Conservation (phyloP, 2,888 invertebrate species). For the Erebia epiphron region DNA sequence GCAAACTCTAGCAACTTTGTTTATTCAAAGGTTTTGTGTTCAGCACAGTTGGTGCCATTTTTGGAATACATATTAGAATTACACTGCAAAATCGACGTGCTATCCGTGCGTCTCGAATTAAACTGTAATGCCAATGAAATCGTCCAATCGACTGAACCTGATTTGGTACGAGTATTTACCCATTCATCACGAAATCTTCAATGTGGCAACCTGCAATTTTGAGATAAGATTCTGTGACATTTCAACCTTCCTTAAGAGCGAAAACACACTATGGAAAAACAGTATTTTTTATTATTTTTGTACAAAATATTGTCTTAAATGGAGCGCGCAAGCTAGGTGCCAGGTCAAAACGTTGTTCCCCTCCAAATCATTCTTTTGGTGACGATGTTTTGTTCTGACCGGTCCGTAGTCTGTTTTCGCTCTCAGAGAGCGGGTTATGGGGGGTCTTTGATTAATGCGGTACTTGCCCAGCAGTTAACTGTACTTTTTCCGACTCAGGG, state of each 20-base stretch:
- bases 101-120: not conserved
- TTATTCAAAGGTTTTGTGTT: not conserved
- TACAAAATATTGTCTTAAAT: no score
- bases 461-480: no score
- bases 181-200: not conserved
- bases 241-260: not conserved
- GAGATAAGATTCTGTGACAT: not conserved
- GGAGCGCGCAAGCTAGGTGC: no score
- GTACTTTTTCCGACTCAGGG: no score
- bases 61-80: not conserved
- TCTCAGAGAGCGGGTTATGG: no score
- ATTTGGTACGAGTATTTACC: not conserved
- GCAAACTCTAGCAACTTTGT: not conserved
- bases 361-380: no score
- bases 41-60: not conserved
- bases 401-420: no score
- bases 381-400: no score
- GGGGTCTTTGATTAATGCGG: no score
- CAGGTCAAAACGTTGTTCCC: no score
- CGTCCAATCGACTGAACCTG: slow-evolving; percentile 3
- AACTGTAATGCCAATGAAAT: slow-evolving; percentile 10
- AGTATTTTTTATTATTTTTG: no score
- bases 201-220: slow-evolving; percentile 2
- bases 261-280: no score
- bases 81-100: not conserved